Conservation (phyloP, 2,888 invertebrate species). For the Harpagoxenus sublaevis region DNA sequence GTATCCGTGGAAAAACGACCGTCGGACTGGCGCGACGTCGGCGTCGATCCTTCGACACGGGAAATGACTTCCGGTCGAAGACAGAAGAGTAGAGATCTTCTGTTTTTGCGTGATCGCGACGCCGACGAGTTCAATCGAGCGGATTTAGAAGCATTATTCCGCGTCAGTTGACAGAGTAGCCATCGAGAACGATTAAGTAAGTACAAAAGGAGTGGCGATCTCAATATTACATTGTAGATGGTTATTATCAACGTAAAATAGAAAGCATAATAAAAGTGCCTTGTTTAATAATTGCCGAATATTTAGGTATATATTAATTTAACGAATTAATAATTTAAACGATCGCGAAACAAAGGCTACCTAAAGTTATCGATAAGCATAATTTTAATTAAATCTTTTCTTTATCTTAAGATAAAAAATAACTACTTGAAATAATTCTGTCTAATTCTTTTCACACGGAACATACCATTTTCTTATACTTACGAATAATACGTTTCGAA, state of each 20-base stretch:
- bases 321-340: not conserved
- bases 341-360: not conserved
- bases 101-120: slow-evolving; percentile 32
- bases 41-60: slow-evolving; percentile 56
- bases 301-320: slow-evolving; percentile 1
- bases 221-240: not conserved
- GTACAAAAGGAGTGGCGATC: slow-evolving; percentile 13
- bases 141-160: slow-evolving; percentile 36
- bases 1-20: slow-evolving; percentile 51
- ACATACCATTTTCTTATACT: slow-evolving; percentile 5
- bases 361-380: not conserved
- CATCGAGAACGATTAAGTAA: slow-evolving; percentile 23
- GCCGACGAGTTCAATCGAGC: slow-evolving; percentile 35
- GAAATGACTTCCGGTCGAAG: slow-evolving; percentile 44
- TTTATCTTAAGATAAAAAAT: not conserved
- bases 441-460: not conserved
- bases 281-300: not conserved
- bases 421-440: not conserved
- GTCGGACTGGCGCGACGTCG: slow-evolving; percentile 58
- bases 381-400: not conserved
- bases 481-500: not conserved
- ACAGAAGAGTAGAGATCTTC: slow-evolving; percentile 17
- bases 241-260: not conserved
- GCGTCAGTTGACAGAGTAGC: slow-evolving; percentile 19
- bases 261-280: not conserved